Base-by-base conservation (phyloP, 2,888 invertebrate species). In the Caenorhabditis doughertyi region DNA sequence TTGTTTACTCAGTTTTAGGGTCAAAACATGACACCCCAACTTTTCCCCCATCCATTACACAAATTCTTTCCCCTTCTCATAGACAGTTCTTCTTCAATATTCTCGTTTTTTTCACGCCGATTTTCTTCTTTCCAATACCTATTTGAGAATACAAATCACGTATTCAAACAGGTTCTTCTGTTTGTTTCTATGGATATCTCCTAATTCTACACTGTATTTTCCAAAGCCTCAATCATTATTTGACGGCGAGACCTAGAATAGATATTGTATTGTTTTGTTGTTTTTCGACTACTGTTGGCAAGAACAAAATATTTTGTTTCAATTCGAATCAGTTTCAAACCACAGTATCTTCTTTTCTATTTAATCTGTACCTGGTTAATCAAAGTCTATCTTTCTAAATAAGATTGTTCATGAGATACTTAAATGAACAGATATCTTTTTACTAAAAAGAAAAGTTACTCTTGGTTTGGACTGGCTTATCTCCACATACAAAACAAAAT, bases 51-150 rank as follows among this genome's bases (percentile, higher is more conserved):
- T 27, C 44, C 55, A 47, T 32, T 77, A 53, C 65, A 53, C 49
- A 62, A 32, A 44, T 32, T 42, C 23, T 49, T 44, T 49, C 27
- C 42, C 29, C 23, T 16, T 44, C 49, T 44, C 44, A 21, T 32
- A 9, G 25, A 29, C 64, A 29, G 62, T 62, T n/a, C 62, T 62
- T n/a, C 62, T 64, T 64, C 64, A 64, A 64, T 35, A 65, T 65
- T 62, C 65, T 60, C 53, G 29, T 53, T 71, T 53, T 35, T 47
- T 51, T 65, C 64, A 65, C 64, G 49, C 65, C 65, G 65, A 65
- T 65, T 65, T 58, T 49, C 62, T 55, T 53, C 47, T 35, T 49
- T 60, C 25, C 51, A 58, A 53, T 64, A 67, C 65, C 65, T 67
- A 25, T 65, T 51, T n/a, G 18, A 29, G 51, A 65, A 65, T 65